Evolutionary conservation across 1,140 invertebrate genomes (phyloP), one percentile per base, ranked within the genome.

Genomic region (Drosophila varians): DNA sequence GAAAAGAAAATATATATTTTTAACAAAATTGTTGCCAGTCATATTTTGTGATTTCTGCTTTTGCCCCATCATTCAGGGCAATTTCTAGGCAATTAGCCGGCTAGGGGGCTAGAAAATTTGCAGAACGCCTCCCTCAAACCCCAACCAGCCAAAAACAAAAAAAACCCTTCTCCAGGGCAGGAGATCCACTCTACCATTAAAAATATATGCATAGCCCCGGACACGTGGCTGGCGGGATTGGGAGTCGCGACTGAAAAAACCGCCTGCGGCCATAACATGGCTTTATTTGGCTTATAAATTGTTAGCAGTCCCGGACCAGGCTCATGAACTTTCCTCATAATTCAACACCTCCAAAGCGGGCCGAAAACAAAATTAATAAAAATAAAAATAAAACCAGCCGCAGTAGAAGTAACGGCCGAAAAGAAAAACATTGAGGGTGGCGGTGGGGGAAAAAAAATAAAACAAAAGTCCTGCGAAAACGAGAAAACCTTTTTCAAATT

Each of bases 201-300:
- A 31, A 31, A 31, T 11, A 16, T 38, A 38, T 38, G 6, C 16
- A 42, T 19, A 18, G 14, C 4, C 4, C 12, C 38, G 38, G 5
- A 18, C 55, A 60, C 47, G 68, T 52, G 53, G 28, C 28, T 48
- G 34, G 34, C 0, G 3, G 9, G 28, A 9, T 2, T 28, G 26
- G 36, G 38, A 54, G 61, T 45, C 19, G 43, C 19, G 48, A 26
- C 11, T 40, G 18, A 25, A 42, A 25, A 42, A 42, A 45, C 75
- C 76, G 77, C 77, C 72, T 68, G 45, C 56, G 68, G 77, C 60
- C 68, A 82, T 82, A 82, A 80, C 77, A 82, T 73, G 77, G 77
- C 77, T 80, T 80, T 77, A 80, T 80, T 80, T 80, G 77, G 77
- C 77, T 80, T 82, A 82, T 82, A 82, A 77, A 80, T 80, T 79